These are phyloP conservation scores for Damaliscus lunatus DNA, from an alignment of 2,113 vertebrate genomes.

Conservation along the genomic window DNA sequence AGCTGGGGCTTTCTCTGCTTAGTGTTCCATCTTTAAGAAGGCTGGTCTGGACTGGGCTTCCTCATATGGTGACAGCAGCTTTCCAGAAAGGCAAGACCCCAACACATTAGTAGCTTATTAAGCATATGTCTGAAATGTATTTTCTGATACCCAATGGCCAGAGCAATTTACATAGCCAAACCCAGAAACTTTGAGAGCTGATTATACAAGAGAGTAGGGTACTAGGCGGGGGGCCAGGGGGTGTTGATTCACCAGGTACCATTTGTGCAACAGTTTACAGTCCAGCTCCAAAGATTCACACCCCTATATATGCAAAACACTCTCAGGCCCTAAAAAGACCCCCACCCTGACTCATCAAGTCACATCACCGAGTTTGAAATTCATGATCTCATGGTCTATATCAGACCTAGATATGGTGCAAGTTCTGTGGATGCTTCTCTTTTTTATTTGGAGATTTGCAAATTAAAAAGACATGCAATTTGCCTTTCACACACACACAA, in stretches of 20 bases:
- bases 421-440: background rate
- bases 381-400: background rate
- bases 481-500: background rate
- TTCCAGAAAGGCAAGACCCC: background rate
- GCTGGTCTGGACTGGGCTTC: background rate
- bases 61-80: rapidly evolving
- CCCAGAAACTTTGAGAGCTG: background rate
- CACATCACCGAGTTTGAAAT: background rate
- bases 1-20: rapidly evolving
- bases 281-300: background rate
- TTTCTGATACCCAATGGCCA: background rate
- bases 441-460: background rate
- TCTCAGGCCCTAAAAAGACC: background rate
- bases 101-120: no score
- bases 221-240: rapidly evolving
- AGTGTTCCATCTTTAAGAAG: background rate
- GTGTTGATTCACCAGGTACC: background rate
- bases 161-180: background rate
- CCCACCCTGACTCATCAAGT: background rate
- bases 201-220: background rate
- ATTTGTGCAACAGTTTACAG: background rate
- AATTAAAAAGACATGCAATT: background rate
- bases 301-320: background rate
- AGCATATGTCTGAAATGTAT: background rate
- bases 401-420: background rate